Conservation (phyloP, 2,797 vertebrate genomes). For the Falco berigora region DNA sequence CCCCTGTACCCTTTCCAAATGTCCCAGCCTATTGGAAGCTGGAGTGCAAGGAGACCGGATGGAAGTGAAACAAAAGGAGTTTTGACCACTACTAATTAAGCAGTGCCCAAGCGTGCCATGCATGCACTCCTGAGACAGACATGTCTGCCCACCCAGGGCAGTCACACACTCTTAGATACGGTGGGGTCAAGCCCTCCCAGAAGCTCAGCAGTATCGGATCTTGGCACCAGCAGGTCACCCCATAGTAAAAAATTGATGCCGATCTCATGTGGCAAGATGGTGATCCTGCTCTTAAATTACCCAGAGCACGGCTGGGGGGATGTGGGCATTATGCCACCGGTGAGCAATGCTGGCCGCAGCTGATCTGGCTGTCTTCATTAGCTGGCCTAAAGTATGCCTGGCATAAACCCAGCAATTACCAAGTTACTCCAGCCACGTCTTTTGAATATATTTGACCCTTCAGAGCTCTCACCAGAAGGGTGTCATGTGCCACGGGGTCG, state of each 20-base stretch:
- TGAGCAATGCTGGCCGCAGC: fast-evolving
- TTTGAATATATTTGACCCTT: neutral
- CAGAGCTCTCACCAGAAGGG: neutral
- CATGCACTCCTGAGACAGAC: neutral
- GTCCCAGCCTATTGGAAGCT: neutral
- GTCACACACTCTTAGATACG: neutral
- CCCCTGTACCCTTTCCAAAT: neutral
- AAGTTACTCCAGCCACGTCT: neutral
- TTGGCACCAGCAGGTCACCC: neutral
- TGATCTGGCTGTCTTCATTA: neutral
- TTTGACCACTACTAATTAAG: neutral
- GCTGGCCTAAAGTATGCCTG: neutral
- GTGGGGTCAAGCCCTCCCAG: neutral
- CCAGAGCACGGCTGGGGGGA: neutral
- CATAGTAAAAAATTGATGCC: constrained; percentile 14
- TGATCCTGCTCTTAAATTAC: neutral
- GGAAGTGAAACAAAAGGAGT: neutral
- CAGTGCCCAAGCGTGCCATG: neutral
- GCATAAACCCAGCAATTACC: neutral
- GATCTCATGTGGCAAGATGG: neutral
- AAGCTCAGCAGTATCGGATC: neutral
- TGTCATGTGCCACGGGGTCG: neutral
- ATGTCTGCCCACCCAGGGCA: neutral
- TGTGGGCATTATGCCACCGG: neutral
- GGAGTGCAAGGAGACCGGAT: neutral